Base-by-base conservation (phyloP, 2,797 vertebrate genomes). In the Acrossocheilus wenchowensis region DNA sequence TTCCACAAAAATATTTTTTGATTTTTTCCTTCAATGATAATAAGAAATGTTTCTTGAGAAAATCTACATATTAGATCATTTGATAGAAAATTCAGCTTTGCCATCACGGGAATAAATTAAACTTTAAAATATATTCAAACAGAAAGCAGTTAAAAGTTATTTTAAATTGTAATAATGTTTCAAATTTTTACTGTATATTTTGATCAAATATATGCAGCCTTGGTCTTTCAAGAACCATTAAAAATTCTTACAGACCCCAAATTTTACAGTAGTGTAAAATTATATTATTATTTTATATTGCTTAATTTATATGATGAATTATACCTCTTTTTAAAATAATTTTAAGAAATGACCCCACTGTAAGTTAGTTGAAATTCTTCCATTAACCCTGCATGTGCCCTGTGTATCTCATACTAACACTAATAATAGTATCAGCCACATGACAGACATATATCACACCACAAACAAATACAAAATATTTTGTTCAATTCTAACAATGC, bases 311-410 rank as follows among this genome's bases (percentile, higher is more conserved):
- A 68, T 36, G 8, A 68, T 34, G 4, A 17, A 11, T 36, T 84
- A 34, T 50, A 45, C 43, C 15, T 39, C 2, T 12, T 66, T 66
- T 66, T 45, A 36, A 34, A 50, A 52, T 39, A 54, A 14, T 71
- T 80, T 9, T 66, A 77, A 19, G 30, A 39, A 45, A 73, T 79
- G 0, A 66, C 21, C 68, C 50, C 74, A 69, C 89, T 87, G 66
- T 75, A 66, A 82, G 71, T 57, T 60, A 86, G 9, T 45, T 45
- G 9, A 21, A 11, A 4, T 57, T 39, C 4, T 52, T 50, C 17
- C 45, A 57, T 43, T 54, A 57, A 66, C 57, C 41, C 50, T 81
- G 66, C 78, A 86, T 82, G 66, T 45, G 43, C 43, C 43, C 43
- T 45, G 43, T 45, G 43, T 77, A 84, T 23, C 11, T 77, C 11